Conservation (phyloP, 37 sponge, comb jelly and placozoan species). For the Axinella damicornis region DNA sequence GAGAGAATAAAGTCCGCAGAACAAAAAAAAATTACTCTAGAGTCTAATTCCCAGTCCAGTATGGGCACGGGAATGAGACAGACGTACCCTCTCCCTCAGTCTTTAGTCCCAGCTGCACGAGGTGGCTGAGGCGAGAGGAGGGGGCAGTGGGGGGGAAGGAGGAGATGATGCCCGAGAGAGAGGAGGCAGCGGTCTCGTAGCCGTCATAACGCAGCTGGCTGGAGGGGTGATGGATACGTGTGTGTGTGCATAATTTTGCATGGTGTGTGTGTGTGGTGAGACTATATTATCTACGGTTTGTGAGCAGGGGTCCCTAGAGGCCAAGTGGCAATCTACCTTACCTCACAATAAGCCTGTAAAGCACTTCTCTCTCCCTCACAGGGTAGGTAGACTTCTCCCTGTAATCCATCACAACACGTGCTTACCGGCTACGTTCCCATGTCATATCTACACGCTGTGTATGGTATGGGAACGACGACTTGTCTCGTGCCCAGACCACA, state of each 20-base stretch:
- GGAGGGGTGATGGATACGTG: background rate
- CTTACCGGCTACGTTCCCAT: too few relatives aligned
- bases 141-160: slow-evolving; percentile 73
- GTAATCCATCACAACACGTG: too few relatives aligned
- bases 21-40: too few relatives aligned
- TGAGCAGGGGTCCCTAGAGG: too few relatives aligned
- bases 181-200: slow-evolving; percentile 81
- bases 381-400: too few relatives aligned
- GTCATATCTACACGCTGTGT: too few relatives aligned
- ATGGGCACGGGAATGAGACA: too few relatives aligned
- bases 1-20: too few relatives aligned
- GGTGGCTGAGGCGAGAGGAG: slow-evolving; percentile 83
- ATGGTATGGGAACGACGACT: too few relatives aligned
- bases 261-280: background rate
- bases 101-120: slow-evolving; percentile 74
- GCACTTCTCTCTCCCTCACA: slow-evolving; percentile 65
- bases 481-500: background rate
- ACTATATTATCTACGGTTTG: background rate
- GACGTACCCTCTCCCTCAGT: slow-evolving; percentile 81
- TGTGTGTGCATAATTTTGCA: too few relatives aligned
- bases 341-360: slow-evolving; percentile 88
- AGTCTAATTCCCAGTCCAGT: background rate
- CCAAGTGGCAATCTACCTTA: too few relatives aligned
- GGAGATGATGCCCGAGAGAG: slow-evolving; percentile 58
- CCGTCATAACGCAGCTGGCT: slow-evolving; percentile 93